Percentiles rank a stretch among this genome's conserved stretches.
Conservation (phyloP, 2,797 vertebrate genomes). For the Dromococcyx pavoninus region DNA sequence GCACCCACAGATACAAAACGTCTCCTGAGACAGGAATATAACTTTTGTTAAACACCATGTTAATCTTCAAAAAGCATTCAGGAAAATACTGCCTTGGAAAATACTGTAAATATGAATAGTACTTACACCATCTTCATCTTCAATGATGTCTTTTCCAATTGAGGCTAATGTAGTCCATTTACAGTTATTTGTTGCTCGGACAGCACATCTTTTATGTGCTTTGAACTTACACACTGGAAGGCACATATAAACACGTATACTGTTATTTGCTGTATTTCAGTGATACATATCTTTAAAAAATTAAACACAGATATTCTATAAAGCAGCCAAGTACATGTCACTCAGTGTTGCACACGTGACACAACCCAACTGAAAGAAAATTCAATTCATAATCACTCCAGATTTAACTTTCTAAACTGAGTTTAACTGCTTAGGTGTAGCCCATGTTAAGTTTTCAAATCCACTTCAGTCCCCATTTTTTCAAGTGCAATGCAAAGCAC, state of each 20-base stretch:
- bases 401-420: background rate
- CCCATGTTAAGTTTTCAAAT: background rate
- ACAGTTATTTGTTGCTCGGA: conserved; percentile 96
- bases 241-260: background rate
- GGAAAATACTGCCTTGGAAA: background rate
- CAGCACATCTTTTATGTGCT: conserved; percentile 97
- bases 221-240: conserved; percentile 96
- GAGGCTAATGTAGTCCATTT: conserved; percentile 98
- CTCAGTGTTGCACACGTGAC: background rate
- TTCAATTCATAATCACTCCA: background rate
- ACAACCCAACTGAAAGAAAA: background rate
- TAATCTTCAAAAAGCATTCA: background rate
- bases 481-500: background rate
- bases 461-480: fast-evolving
- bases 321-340: background rate
- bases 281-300: background rate
- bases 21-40: background rate
- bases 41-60: background rate
- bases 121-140: conserved; percentile 95
- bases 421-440: background rate
- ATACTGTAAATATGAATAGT: background rate
- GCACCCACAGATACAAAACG: background rate
- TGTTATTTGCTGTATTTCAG: background rate
- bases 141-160: conserved; percentile 95
- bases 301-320: background rate